A percentile compares a stretch with the other conserved stretches of the same genome.
Conservation (phyloP, 1,140 invertebrate genomes). For the Plutomurus gul region DNA sequence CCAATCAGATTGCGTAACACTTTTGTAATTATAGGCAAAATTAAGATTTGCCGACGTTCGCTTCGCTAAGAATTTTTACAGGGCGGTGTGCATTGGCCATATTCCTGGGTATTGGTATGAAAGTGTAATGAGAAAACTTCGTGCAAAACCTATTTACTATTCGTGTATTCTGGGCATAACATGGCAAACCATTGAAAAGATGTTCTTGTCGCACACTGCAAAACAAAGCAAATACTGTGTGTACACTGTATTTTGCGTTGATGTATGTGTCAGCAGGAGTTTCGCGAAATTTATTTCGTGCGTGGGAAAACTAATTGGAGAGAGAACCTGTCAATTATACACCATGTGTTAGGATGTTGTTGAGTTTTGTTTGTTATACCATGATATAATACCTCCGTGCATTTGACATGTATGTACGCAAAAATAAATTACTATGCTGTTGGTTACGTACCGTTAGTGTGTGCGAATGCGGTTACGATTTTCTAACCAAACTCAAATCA, state of each 20-base stretch:
- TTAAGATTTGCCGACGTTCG: not conserved
- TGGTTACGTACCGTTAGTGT: not conserved
- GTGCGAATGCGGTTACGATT: not conserved
- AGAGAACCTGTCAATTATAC: not conserved
- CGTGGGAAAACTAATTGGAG: constrained; percentile 2
- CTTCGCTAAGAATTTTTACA: no score
- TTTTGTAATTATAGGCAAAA: not conserved
- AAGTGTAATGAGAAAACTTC: not conserved
- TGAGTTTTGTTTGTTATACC: not conserved
- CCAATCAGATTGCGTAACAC: not conserved
- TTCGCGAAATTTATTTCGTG: not conserved
- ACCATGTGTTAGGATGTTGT: not conserved
- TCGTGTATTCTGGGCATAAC: not conserved
- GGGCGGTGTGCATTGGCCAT: not conserved
- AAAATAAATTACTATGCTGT: not conserved
- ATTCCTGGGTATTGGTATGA: not conserved
- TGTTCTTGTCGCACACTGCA: not conserved
- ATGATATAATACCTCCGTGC: not conserved
- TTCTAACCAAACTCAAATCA: not conserved
- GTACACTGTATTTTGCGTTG: not conserved
- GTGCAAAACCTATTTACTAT: not conserved
- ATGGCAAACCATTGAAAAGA: not conserved
- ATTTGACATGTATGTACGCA: no score
- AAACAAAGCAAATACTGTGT: not conserved
- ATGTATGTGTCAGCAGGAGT: not conserved